Percentiles rank a stretch among this genome's conserved stretches.
phyloP scores from a whole-genome alignment of 2,113 vertebrate species.

The Phyllostomus hastatus region DNA sequence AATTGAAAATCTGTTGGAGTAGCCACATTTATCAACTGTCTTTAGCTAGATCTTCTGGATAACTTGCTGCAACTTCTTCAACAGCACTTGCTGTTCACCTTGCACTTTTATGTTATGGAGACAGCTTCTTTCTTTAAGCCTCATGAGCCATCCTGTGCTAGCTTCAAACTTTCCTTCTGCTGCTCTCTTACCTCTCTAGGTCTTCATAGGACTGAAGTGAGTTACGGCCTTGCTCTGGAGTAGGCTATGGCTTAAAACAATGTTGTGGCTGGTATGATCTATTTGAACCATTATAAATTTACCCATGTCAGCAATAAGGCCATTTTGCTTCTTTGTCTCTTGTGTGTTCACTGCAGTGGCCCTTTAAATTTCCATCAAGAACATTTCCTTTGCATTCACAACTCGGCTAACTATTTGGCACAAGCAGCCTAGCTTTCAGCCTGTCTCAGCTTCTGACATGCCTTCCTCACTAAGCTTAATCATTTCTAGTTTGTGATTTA shows the following conservation, averaged over 20 bases:
- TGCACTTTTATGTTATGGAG: not conserved
- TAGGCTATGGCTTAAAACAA: not conserved
- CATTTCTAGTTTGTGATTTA: not conserved
- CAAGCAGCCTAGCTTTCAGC: not conserved
- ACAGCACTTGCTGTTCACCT: not conserved
- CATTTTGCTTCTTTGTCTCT: not conserved
- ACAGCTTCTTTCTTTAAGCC: not conserved
- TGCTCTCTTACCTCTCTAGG: not conserved
- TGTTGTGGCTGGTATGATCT: not conserved
- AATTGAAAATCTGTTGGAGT: not conserved
- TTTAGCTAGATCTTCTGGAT: not conserved
- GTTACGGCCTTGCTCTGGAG: not conserved
- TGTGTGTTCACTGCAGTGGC: not conserved
- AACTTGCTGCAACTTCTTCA: not conserved
- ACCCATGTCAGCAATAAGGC: not conserved
- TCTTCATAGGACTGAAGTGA: not conserved
- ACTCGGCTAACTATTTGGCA: not conserved
- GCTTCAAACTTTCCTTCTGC: too few relatives aligned
- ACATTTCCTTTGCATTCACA: not conserved
- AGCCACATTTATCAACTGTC: not conserved
- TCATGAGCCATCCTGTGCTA: not conserved
- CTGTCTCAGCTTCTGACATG: not conserved
- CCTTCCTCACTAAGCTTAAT: not conserved
- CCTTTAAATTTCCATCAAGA: not conserved
- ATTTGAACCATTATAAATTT: too few relatives aligned